These are phyloP conservation scores for Lophochroa leadbeateri DNA, from an alignment of 2,113 vertebrate species.

Conservation along the genomic window DNA sequence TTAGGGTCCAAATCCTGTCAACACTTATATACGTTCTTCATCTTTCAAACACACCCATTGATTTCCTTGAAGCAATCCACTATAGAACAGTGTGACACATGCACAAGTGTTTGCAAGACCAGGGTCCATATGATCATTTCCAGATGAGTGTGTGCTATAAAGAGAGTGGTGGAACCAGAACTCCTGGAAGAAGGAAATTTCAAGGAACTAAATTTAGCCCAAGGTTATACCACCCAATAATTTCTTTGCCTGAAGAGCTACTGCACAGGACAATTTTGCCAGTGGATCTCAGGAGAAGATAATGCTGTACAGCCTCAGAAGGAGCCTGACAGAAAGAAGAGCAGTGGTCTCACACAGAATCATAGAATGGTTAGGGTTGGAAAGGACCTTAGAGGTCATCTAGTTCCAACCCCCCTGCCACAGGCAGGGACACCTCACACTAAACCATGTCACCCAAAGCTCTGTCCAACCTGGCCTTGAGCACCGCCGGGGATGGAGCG, in stretches of 20 bases:
- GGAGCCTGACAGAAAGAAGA: not conserved
- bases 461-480: not conserved
- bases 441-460: not conserved
- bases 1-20: not conserved
- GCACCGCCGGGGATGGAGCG: not conserved
- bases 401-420: not conserved
- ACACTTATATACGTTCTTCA: not conserved
- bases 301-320: rapidly evolving
- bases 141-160: not conserved
- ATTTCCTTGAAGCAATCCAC: not conserved
- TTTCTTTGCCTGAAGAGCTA: not conserved
- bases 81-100: not conserved
- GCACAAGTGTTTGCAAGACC: not conserved
- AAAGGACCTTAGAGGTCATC: not conserved
- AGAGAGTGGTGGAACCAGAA: not conserved
- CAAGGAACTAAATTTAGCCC: not conserved
- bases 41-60: not conserved
- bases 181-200: not conserved
- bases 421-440: not conserved
- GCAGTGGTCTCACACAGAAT: not conserved
- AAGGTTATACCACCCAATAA: not conserved
- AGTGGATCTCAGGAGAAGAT: not conserved
- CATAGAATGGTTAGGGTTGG: not conserved
- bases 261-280: not conserved
- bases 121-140: not conserved